A percentile compares a stretch with the other conserved stretches of the same genome.
These are phyloP conservation scores for Cyclura pinguis DNA, from an alignment of 2,797 vertebrate genomes.

Conservation along the genomic window DNA sequence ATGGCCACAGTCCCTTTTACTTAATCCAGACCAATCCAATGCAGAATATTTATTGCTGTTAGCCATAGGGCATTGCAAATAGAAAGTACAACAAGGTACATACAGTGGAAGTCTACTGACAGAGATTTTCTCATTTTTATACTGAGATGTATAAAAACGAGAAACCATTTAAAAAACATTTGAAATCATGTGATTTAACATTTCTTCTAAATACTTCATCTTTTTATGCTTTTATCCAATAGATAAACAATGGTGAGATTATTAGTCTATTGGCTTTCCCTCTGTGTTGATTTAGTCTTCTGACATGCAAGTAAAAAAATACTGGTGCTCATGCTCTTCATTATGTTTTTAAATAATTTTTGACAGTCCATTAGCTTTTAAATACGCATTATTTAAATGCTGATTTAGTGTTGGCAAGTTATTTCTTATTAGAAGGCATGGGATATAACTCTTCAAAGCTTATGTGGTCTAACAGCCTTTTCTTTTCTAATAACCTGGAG, in stretches of 20 bases:
- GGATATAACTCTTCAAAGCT: constrained; percentile 28
- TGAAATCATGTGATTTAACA: too few relatives aligned
- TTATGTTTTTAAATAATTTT: constrained; percentile 44
- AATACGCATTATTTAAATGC: constrained; percentile 20
- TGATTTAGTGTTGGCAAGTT: constrained; percentile 47
- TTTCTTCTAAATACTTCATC: too few relatives aligned
- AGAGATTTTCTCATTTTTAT: too few relatives aligned
- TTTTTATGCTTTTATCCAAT: background rate
- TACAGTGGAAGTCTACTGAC: too few relatives aligned
- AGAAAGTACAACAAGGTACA: too few relatives aligned
- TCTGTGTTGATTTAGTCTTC: constrained; percentile 46
- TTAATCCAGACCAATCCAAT: too few relatives aligned
- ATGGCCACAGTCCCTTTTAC: too few relatives aligned
- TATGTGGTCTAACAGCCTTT: constrained; percentile 42
- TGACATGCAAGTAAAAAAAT: constrained; percentile 29
- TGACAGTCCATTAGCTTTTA: constrained; percentile 59
- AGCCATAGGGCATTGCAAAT: too few relatives aligned
- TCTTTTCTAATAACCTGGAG: constrained; percentile 64
- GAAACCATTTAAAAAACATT: too few relatives aligned
- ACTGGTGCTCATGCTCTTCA: constrained; percentile 49
- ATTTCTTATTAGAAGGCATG: background rate
- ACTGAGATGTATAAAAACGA: too few relatives aligned
- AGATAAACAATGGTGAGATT: background rate
- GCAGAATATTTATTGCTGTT: too few relatives aligned
- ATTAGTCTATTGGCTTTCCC: constrained; percentile 44